Evolutionary conservation across 2,797 vertebrate genomes (phyloP).

Genomic region (Zenarchopterus dispar): DNA sequence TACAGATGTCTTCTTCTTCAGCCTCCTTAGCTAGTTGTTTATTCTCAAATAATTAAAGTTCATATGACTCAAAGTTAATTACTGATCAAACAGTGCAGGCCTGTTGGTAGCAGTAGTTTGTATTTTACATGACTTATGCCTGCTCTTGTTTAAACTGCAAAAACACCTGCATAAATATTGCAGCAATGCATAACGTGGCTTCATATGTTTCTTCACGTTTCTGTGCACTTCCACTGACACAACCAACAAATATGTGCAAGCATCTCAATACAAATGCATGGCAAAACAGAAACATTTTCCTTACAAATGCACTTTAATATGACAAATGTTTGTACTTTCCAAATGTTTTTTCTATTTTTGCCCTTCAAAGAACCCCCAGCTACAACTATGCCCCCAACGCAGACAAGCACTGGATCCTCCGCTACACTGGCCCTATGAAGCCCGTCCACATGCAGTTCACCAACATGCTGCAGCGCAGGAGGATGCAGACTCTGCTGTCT

Average conservation of each 20-base stretch:
- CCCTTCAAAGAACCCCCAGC: conserved; percentile 89
- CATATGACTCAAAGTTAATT: conserved; percentile 65
- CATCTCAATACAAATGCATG: too few relatives aligned
- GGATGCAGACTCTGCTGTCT: conserved; percentile 95
- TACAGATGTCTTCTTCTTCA: conserved; percentile 62
- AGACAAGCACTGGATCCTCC: conserved; percentile 99
- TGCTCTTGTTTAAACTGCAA: conserved; percentile 46
- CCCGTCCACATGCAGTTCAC: conserved; percentile 99
- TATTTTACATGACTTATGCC: conserved; percentile 59
- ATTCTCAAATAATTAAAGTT: conserved; percentile 70
- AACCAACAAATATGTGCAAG: too few relatives aligned
- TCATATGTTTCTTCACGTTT: conserved; percentile 1
- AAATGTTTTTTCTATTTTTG: not conserved
- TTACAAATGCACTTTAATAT: not conserved
- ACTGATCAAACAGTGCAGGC: conserved; percentile 65
- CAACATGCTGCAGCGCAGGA: conserved; percentile 95
- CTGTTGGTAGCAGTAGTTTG: conserved; percentile 61
- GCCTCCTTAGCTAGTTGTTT: conserved; percentile 68
- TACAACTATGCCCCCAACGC: conserved; percentile 96
- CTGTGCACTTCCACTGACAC: conserved; percentile 6
- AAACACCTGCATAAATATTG: conserved; percentile 44
- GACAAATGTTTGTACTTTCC: not conserved
- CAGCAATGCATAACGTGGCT: conserved; percentile 28
- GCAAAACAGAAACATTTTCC: not conserved
- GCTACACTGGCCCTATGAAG: conserved; percentile 96